Evolutionary conservation across 2,888 invertebrate species (phyloP).

Genomic region (Hofmannophila pseudospretella): DNA sequence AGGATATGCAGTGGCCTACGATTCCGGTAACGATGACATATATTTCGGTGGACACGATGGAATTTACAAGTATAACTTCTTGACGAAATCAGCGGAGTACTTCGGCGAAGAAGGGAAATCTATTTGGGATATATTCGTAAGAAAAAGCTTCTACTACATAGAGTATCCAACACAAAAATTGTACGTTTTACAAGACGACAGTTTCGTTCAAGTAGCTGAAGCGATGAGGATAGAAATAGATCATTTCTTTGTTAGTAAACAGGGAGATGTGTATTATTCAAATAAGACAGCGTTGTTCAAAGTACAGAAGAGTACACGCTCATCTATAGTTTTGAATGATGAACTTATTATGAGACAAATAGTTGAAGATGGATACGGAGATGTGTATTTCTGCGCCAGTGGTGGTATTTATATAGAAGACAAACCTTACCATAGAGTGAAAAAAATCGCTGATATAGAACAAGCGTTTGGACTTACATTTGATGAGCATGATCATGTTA

Average conservation of each 20-base stretch:
- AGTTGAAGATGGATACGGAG: conserved; percentile 52
- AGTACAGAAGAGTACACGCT: conserved; percentile 32
- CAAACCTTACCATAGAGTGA: conserved; percentile 41
- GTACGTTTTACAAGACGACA: conserved; percentile 41
- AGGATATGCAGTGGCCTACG: conserved; percentile 60
- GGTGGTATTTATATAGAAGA: conserved; percentile 57
- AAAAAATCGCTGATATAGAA: conserved; percentile 38
- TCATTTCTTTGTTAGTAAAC: conserved; percentile 48
- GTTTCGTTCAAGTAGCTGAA: conserved; percentile 47
- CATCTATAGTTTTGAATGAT: conserved; percentile 37
- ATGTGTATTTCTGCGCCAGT: conserved; percentile 46
- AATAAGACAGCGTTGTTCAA: conserved; percentile 63
- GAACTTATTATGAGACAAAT: conserved; percentile 48
- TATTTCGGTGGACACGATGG: conserved; percentile 66
- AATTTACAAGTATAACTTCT: conserved; percentile 59
- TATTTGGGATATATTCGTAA: conserved; percentile 55
- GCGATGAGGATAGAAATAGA: conserved; percentile 50
- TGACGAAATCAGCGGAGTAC: conserved; percentile 48
- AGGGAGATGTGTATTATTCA: conserved; percentile 46
- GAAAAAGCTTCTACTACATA: conserved; percentile 59
- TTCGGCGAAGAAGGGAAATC: conserved; percentile 58
- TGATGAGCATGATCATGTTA: conserved; percentile 48
- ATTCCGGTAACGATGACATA: conserved; percentile 55
- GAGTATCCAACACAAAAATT: conserved; percentile 56
- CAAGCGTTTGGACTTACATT: conserved; percentile 53